phyloP scores from a whole-genome alignment of 2,797 vertebrate genomes.

The Rhadinocentrus ornatus region DNA sequence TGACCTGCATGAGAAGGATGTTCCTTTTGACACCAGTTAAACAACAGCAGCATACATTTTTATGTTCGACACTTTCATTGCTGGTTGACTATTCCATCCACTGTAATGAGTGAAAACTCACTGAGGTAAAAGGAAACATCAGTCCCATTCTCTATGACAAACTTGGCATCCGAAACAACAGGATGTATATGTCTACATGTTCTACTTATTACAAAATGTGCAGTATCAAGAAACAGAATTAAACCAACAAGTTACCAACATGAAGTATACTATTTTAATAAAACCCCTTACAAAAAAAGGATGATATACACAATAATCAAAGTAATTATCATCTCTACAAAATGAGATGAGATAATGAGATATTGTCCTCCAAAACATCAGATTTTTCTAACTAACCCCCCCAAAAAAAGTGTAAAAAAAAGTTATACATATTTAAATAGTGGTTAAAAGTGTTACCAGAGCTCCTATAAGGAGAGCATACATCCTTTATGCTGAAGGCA shows the following conservation, averaged over 20 bases:
- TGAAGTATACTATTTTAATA: constrained; percentile 73
- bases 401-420: constrained; percentile 15
- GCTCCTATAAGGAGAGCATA: constrained; percentile 46
- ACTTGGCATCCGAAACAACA: constrained; percentile 48
- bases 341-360: constrained; percentile 41
- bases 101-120: constrained; percentile 42
- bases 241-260: constrained; percentile 66
- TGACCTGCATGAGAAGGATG: constrained; percentile 42
- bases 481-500: constrained; percentile 54
- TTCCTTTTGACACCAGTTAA: constrained; percentile 39
- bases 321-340: constrained; percentile 45
- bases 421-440: constrained; percentile 20
- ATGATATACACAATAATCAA: constrained; percentile 50
- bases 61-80: constrained; percentile 7
- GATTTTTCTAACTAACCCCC: constrained; percentile 53
- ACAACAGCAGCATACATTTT: background rate
- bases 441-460: constrained; percentile 34
- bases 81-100: too few relatives aligned
- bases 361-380: constrained; percentile 10
- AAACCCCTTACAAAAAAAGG: constrained; percentile 50
- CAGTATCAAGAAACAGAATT: constrained; percentile 57
- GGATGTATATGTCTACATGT: constrained; percentile 27
- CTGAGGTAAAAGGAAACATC: constrained; percentile 61
- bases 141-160: constrained; percentile 36
- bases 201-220: constrained; percentile 55